Evolutionary conservation across 2,888 invertebrate genomes (phyloP), one percentile per base, ranked within the genome.

Genomic region (Orthosia gracilis): DNA sequence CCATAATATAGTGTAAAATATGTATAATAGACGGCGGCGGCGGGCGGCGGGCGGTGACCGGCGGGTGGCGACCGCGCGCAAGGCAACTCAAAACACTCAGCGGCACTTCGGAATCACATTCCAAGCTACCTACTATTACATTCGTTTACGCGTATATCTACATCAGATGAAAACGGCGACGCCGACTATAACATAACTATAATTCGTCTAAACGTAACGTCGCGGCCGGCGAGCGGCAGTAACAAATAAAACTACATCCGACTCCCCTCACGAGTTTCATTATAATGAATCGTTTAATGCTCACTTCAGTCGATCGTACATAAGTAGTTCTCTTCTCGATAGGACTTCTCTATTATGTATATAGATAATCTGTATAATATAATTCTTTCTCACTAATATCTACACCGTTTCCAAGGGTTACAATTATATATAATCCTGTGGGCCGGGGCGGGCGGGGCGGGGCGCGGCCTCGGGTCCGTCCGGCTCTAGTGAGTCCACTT

Each of bases 361-460:
- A 96, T 95, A 96, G 95, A 95, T 96, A 96, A 95, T 96, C 95
- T 96, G 95, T 96, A 95, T 96, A 94, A 94, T 95, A 96, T 95
- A 96, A 94, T 94, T 94, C 94, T 96, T 94, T 96, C 94, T 96
- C 95, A 95, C 95, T 96, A 96, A 95, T 96, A 96, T 96, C 96
- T 96, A 96, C 96, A 96, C 96, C 96, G 95, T 93, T 93, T 94
- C 94, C 95, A 92, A 92, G 94, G 94, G 94, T 95, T 94, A 94
- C 94, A 94, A 92, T 93, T 93, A 92, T 93, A 93, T 93, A 94
- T 93, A 93, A 92, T 92, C 92, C 93, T 91, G 91, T 92, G 90
- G 92, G 90, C 89, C 88, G 89, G 86, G 85, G 82, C 85, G 84
- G 84, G 80, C 85, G 87, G 83, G 86, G 84, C 82, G 82, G 76